Base-by-base conservation (phyloP, 1,140 invertebrate genomes). In the Spodoptera frugiperda region DNA sequence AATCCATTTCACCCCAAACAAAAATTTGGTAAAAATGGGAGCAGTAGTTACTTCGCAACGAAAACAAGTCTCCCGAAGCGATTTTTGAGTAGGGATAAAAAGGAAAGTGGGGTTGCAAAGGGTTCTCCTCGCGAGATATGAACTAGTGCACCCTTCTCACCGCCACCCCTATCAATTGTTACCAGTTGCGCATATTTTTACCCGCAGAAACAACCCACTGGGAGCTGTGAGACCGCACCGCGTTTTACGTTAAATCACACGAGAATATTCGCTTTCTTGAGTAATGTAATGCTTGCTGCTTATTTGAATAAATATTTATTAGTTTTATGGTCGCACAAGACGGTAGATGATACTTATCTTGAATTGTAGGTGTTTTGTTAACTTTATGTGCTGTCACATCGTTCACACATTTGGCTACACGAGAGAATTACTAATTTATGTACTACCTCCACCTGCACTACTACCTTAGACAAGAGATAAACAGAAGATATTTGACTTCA, bases 51-150 rank as follows among this genome's bases (percentile, higher is more conserved):
- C 81, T 76, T 76, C 81, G 73, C 78, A 79, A 81, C 83, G 83
- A 86, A 89, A 91, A 88, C 85, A 90, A 72, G 86, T 88, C 84
- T 84, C 85, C 85, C 82, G 78, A 80, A 91, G 86, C 87, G 88
- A 88, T 91, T 91, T 92, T 89, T 89, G 88, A 93, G 85, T 82
- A 87, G 89, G 89, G 90, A 90, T 89, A 89, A 92, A 85, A 90
- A 88, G 87, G 82, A 88, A 84, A 84, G 84, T 84, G 85, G 89
- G 87, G 87, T 90, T 84, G 81, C 81, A 87, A 86, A 88, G 88
- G 88, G 90, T 87, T 85, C 82, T 77, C 65, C 63, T 46, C 53
- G 77, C 82, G 80, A 85, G 86, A 88, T 88, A 87, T 85, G 85
- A 89, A 87, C 88, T 88, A 89, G 83, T 82, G 86, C 86, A 80